Conservation (phyloP, 1,140 invertebrate genomes). For the Sminthurides bifidus region DNA sequence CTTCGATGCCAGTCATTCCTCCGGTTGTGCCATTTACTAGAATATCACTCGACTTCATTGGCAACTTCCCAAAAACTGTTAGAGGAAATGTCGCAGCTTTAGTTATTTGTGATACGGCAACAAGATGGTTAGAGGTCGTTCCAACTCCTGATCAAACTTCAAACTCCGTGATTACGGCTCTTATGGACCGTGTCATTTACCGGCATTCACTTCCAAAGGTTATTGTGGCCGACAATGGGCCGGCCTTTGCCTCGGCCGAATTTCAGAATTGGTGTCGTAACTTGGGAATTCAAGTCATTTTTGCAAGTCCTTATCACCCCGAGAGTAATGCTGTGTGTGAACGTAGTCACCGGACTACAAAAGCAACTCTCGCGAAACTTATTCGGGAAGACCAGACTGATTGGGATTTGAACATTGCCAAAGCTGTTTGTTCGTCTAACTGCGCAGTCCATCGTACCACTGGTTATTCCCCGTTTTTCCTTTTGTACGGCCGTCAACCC, state of each 20-base stretch:
- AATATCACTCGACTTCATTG: not conserved
- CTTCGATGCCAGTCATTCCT: not conserved
- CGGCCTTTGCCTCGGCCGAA: not conserved
- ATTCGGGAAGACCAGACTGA: not conserved
- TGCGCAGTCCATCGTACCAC: not conserved
- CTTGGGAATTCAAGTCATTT: not conserved
- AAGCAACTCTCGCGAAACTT: not conserved
- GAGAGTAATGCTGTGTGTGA: not conserved
- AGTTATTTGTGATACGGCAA: not conserved
- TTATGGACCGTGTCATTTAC: not conserved
- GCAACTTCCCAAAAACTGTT: not conserved
- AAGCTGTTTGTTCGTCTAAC: not conserved
- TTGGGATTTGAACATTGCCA: not conserved
- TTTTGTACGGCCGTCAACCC: not conserved
- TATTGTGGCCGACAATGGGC: not conserved
- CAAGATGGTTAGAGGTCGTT: not conserved
- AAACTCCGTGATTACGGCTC: not conserved
- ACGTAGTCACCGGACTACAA: not conserved
- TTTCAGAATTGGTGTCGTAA: not conserved
- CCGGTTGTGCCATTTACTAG: not conserved
- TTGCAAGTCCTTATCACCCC: not conserved
- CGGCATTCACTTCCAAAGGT: too few relatives aligned
- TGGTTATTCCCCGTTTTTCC: not conserved
- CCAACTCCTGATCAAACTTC: not conserved
- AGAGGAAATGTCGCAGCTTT: not conserved